These are phyloP conservation scores for Leptobrachium leishanense DNA, from an alignment of 2,113 vertebrate genomes.

Conservation along the genomic window DNA sequence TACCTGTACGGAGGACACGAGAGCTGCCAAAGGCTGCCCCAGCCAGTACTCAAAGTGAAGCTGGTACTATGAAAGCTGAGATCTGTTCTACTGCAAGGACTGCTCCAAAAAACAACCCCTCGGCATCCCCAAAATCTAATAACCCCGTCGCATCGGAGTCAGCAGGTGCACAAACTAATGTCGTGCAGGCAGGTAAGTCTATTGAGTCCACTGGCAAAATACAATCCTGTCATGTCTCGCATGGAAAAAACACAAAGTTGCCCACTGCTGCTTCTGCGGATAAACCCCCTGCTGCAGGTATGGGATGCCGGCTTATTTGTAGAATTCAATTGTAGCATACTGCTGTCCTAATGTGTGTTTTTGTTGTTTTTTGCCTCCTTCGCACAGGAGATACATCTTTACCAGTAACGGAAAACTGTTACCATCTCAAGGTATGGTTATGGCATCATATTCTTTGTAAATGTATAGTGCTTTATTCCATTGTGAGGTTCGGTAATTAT, in stretches of 20 bases:
- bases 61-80: background rate
- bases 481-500: too few relatives aligned
- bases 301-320: background rate
- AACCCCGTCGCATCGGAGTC: background rate
- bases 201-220: background rate
- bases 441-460: too few relatives aligned
- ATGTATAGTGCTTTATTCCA: too few relatives aligned
- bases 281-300: background rate
- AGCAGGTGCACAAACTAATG: background rate
- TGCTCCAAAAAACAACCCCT: background rate
- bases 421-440: conserved; percentile 5
- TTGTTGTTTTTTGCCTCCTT: background rate
- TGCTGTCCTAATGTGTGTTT: background rate
- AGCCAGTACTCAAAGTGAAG: background rate
- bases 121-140: background rate
- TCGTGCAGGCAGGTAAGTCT: background rate
- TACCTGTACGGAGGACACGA: background rate
- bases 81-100: background rate
- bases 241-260: background rate
- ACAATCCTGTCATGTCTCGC: background rate
- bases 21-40: background rate
- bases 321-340: too few relatives aligned
- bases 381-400: background rate
- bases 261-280: background rate
- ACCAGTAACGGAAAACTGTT: background rate